Conservation (phyloP, 2,113 vertebrate species). For the Morone chrysops region DNA sequence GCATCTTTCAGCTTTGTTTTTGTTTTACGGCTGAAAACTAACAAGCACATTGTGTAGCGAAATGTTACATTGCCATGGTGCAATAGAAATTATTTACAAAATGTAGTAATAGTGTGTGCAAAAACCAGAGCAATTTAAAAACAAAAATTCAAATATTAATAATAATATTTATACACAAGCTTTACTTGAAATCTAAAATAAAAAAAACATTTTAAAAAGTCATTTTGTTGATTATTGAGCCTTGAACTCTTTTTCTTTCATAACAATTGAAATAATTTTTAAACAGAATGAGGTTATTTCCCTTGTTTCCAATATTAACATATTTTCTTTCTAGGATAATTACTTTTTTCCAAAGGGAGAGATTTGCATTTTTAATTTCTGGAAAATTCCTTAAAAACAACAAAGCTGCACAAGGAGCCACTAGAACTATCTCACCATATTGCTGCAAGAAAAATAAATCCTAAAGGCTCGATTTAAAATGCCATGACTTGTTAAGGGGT, state of each 20-base stretch:
- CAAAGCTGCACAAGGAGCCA: no score
- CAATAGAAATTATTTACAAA: no score
- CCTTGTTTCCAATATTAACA: not conserved
- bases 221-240: not conserved
- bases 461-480: not conserved
- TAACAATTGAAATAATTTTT: not conserved
- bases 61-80: no score
- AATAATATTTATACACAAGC: no score
- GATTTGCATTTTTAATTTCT: not conserved
- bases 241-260: not conserved
- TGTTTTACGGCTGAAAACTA: not conserved
- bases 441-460: not conserved
- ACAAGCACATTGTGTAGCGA: no score
- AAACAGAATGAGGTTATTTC: not conserved
- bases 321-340: not conserved
- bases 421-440: not conserved
- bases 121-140: no score
- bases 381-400: not conserved
- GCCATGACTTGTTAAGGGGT: not conserved
- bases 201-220: not conserved
- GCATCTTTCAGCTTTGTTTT: not conserved
- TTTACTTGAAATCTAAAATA: no score
- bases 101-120: no score
- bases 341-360: not conserved
- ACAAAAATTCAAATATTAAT: no score